Evolutionary conservation across 1,140 invertebrate genomes (phyloP).

Genomic region (Oncopodura yosiiana): DNA sequence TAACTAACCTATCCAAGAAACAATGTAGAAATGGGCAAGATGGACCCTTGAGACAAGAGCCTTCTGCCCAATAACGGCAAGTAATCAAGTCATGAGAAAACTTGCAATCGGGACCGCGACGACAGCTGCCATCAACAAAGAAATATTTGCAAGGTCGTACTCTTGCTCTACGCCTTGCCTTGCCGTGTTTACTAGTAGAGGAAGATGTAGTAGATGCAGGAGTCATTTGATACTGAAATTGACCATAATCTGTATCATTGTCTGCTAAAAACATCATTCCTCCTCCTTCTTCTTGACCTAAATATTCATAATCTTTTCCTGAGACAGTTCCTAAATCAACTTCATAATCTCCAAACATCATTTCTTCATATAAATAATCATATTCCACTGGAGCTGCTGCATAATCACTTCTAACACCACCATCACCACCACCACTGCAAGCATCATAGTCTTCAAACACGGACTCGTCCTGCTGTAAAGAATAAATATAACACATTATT

Average conservation of each 20-base stretch:
- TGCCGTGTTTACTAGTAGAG: constrained; percentile 17
- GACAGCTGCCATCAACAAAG: constrained; percentile 26
- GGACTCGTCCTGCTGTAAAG: background rate
- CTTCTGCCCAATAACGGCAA: constrained; percentile 32
- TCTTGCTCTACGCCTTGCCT: constrained; percentile 22
- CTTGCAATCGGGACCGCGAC: constrained; percentile 29
- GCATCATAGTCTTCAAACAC: constrained; percentile 5
- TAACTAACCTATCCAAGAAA: constrained; percentile 23
- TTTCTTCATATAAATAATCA: constrained; percentile 15
- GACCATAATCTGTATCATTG: constrained; percentile 23
- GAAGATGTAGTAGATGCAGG: constrained; percentile 1
- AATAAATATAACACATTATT: background rate
- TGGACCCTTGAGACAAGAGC: constrained; percentile 28
- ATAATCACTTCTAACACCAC: constrained; percentile 6
- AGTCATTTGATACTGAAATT: constrained; percentile 15
- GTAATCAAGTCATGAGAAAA: constrained; percentile 31
- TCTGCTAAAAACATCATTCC: background rate
- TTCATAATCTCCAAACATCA: constrained; percentile 24
- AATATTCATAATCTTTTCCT: constrained; percentile 2
- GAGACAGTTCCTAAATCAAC: constrained; percentile 12
- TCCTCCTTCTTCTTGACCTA: background rate
- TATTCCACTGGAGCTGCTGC: constrained; percentile 3
- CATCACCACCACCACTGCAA: background rate
- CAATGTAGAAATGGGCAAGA: constrained; percentile 28
- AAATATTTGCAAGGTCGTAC: constrained; percentile 29